These are phyloP conservation scores for Dasypogon diadema DNA, from an alignment of 2,888 invertebrate genomes.

Conservation along the genomic window DNA sequence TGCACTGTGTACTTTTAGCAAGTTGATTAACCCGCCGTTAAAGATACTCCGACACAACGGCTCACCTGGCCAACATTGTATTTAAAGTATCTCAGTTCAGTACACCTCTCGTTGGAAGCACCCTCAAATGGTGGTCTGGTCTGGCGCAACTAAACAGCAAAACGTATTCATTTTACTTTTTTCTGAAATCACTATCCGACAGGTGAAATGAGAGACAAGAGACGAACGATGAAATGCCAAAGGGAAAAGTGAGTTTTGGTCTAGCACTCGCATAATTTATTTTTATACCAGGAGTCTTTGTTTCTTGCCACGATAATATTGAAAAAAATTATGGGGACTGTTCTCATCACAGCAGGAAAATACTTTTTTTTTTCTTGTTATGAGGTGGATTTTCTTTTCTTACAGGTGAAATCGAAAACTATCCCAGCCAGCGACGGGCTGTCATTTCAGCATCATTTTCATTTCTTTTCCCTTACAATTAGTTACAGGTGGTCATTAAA, in stretches of 20 bases:
- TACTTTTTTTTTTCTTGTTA: not conserved
- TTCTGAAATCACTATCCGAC: not conserved
- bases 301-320: not conserved
- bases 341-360: slow-evolving; percentile 18
- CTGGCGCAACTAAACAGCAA: not conserved
- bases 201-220: slow-evolving; percentile 14
- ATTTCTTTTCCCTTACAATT: not conserved
- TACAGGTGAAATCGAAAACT: not conserved
- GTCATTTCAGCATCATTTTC: not conserved
- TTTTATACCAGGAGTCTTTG: slow-evolving; percentile 1
- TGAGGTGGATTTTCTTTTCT: not conserved
- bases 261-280: not conserved
- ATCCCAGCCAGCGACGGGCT: not conserved
- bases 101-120: slow-evolving; percentile 17
- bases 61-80: not conserved
- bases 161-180: slow-evolving; percentile 27
- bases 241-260: slow-evolving; percentile 23
- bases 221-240: slow-evolving; percentile 10
- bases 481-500: not conserved
- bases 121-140: slow-evolving; percentile 19
- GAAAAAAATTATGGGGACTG: slow-evolving; percentile 13
- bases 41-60: not conserved
- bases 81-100: slow-evolving; percentile 5
- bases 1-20: slow-evolving; percentile 22
- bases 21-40: slow-evolving; percentile 21